Evolutionary conservation across 2,888 invertebrate species (phyloP).

Genomic region (Cryptophagus acutangulus): DNA sequence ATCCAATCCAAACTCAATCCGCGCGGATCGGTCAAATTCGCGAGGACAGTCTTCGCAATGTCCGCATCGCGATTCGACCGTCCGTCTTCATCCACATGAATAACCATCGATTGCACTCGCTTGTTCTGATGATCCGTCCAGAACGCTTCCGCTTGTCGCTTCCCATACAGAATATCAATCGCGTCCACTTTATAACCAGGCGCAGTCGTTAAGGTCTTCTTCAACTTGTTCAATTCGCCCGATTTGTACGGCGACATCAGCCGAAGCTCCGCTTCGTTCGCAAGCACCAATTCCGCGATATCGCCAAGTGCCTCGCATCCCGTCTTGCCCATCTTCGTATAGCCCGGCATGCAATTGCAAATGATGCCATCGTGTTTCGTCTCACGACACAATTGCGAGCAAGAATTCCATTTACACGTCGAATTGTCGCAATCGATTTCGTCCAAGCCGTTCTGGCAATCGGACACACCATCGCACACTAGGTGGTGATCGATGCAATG

Average conservation of each 20-base stretch:
- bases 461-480: constrained; percentile 54
- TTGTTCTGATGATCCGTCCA: constrained; percentile 51
- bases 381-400: constrained; percentile 72
- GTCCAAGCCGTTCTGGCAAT: constrained; percentile 54
- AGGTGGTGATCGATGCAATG: constrained; percentile 55
- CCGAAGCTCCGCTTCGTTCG: constrained; percentile 57
- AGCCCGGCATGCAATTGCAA: constrained; percentile 64
- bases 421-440: constrained; percentile 40
- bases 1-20: constrained; percentile 73
- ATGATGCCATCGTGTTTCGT: constrained; percentile 52
- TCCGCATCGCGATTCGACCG: constrained; percentile 33
- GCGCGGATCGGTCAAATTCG: constrained; percentile 59
- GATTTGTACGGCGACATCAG: constrained; percentile 61
- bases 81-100: constrained; percentile 33
- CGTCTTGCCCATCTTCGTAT: constrained; percentile 47
- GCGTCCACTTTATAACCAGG: constrained; percentile 53
- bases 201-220: constrained; percentile 41
- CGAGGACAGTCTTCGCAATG: constrained; percentile 42
- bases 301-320: constrained; percentile 56
- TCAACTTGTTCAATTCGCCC: constrained; percentile 43
- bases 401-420: constrained; percentile 64
- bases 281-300: constrained; percentile 60
- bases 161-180: constrained; percentile 50
- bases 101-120: constrained; percentile 44
- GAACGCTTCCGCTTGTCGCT: constrained; percentile 38